Percentiles rank a stretch among this genome's conserved stretches.
Evolutionary conservation across 1,140 invertebrate species (phyloP).

Genomic region (Thaumetopoea pityocampa): DNA sequence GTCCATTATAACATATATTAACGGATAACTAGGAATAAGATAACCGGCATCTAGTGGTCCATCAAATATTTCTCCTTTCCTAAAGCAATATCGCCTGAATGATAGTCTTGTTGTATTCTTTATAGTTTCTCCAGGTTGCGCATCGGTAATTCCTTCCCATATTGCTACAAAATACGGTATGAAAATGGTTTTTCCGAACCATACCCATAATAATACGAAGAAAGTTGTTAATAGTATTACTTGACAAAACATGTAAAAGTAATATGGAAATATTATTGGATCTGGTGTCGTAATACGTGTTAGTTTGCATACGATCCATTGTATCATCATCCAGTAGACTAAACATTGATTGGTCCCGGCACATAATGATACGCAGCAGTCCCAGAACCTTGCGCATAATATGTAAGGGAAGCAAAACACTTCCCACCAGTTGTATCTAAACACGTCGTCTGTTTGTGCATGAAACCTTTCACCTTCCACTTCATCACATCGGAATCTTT

Average conservation of each 20-base stretch:
- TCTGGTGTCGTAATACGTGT: slow-evolving; percentile 45
- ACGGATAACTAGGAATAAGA: slow-evolving; percentile 5
- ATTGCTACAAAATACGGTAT: slow-evolving; percentile 46
- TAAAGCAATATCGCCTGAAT: slow-evolving; percentile 57
- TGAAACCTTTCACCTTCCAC: slow-evolving; percentile 41
- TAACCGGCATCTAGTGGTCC: slow-evolving; percentile 22
- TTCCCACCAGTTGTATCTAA: slow-evolving; percentile 56
- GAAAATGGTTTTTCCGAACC: slow-evolving; percentile 38
- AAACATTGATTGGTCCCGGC: slow-evolving; percentile 58
- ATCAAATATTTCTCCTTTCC: slow-evolving; percentile 58
- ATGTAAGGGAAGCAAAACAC: slow-evolving; percentile 66
- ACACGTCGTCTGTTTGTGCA: slow-evolving; percentile 42
- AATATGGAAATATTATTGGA: slow-evolving; percentile 58
- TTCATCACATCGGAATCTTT: slow-evolving; percentile 38
- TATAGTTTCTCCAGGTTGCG: not conserved
- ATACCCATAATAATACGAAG: slow-evolving; percentile 45
- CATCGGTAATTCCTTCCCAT: slow-evolving; percentile 27
- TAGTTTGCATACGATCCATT: slow-evolving; percentile 59
- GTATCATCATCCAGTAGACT: slow-evolving; percentile 59
- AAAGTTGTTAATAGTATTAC: slow-evolving; percentile 42
- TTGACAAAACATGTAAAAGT: slow-evolving; percentile 63
- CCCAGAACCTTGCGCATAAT: slow-evolving; percentile 49
- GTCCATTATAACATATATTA: slow-evolving; percentile 21
- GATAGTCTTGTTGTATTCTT: slow-evolving; percentile 29
- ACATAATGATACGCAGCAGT: slow-evolving; percentile 47